A percentile compares a stretch with the other conserved stretches of the same genome.
phyloP scores from a whole-genome alignment of 2,113 vertebrate genomes.

The Xenopus tropicalis region DNA sequence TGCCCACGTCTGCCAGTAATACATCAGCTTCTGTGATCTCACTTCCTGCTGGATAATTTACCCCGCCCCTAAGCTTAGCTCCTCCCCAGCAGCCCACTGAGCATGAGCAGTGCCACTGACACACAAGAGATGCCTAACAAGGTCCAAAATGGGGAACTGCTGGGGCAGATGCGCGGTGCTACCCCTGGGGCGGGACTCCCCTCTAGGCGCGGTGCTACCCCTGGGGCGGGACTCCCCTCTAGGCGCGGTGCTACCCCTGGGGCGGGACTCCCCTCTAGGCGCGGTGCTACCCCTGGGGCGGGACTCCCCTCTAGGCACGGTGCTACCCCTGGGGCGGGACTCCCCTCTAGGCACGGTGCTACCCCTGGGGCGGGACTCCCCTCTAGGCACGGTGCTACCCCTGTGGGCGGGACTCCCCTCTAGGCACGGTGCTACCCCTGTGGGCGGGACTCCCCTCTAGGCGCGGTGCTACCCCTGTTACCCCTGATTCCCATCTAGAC shows the following conservation, averaged over 20 bases:
- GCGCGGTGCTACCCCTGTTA: conserved; percentile 84
- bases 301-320: conserved; percentile 84
- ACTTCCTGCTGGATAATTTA: too few relatives aligned
- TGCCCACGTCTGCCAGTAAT: too few relatives aligned
- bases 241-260: conserved; percentile 84
- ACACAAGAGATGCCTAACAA: too few relatives aligned
- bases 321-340: conserved; percentile 80
- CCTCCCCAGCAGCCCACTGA: too few relatives aligned
- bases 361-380: conserved; percentile 83
- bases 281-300: conserved; percentile 84
- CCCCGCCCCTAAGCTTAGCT: too few relatives aligned
- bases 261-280: conserved; percentile 82
- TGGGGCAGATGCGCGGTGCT: too few relatives aligned
- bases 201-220: conserved; percentile 84
- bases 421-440: conserved; percentile 83
- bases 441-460: conserved; percentile 83
- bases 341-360: conserved; percentile 88
- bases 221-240: conserved; percentile 86
- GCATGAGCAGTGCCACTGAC: too few relatives aligned
- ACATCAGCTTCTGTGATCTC: too few relatives aligned
- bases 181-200: conserved; percentile 70
- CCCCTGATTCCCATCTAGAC: too few relatives aligned
- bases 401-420: conserved; percentile 86
- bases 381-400: conserved; percentile 84
- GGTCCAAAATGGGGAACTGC: too few relatives aligned